phyloP scores from a whole-genome alignment of 2,113 vertebrate species.

The pig (Sus scrofa) region T2T-Sscrofa CM000823.6:66771001-66771500 shows the following conservation, averaged over 20 bases:
- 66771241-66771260: background rate
- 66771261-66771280: background rate
- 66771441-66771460: no score
- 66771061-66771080: background rate
- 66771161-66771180: background rate
- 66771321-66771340: no score
- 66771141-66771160: background rate
- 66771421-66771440: no score
- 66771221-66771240: background rate
- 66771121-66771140: background rate
- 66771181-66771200: background rate
- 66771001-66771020: constrained; percentile 10
- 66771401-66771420: no score
- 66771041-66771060: background rate
- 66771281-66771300: background rate
- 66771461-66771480: no score
- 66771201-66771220: background rate
- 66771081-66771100: background rate
- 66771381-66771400: no score
- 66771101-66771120: background rate
- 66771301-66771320: background rate
- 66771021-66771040: background rate
- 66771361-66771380: no score
- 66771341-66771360: no score
- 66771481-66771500: no score